These are phyloP conservation scores for Ericerus pela DNA, from an alignment of 1,140 invertebrate species.

Conservation along the genomic window DNA sequence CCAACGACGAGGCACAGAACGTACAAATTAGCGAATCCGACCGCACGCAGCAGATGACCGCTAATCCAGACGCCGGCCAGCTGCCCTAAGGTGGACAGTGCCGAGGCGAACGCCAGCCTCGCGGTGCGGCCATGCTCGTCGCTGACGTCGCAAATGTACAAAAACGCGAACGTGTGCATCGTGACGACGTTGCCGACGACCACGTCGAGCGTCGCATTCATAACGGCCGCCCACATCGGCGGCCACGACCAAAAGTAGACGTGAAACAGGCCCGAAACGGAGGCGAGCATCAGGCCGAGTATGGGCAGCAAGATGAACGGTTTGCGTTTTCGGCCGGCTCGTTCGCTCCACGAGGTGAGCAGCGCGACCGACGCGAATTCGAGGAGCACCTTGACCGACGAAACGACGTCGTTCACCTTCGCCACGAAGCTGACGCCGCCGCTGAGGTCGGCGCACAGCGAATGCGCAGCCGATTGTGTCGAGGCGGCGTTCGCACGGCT, in stretches of 20 bases:
- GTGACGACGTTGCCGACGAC: not conserved
- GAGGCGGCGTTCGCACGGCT: too few relatives aligned
- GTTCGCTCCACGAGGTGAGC: conserved; percentile 25
- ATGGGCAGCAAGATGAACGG: conserved; percentile 32
- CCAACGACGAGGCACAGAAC: not conserved
- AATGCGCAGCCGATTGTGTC: too few relatives aligned
- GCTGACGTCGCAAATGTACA: not conserved
- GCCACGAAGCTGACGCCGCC: too few relatives aligned
- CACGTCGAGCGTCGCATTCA: not conserved
- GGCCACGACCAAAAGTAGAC: not conserved
- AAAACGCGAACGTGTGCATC: not conserved
- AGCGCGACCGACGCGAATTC: too few relatives aligned
- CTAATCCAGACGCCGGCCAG: not conserved
- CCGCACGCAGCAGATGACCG: not conserved
- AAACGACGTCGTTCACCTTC: too few relatives aligned
- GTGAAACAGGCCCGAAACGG: conserved; percentile 6
- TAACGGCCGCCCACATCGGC: not conserved
- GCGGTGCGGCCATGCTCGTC: not conserved
- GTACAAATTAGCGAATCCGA: not conserved
- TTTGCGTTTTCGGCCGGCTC: conserved; percentile 28
- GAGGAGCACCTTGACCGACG: too few relatives aligned
- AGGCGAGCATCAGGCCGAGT: conserved; percentile 17
- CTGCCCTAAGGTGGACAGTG: not conserved
- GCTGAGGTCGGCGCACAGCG: too few relatives aligned
- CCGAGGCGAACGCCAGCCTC: not conserved